Evolutionary conservation across 2,113 vertebrate genomes (phyloP).

Genomic region (Rhagologus leucostigma): DNA sequence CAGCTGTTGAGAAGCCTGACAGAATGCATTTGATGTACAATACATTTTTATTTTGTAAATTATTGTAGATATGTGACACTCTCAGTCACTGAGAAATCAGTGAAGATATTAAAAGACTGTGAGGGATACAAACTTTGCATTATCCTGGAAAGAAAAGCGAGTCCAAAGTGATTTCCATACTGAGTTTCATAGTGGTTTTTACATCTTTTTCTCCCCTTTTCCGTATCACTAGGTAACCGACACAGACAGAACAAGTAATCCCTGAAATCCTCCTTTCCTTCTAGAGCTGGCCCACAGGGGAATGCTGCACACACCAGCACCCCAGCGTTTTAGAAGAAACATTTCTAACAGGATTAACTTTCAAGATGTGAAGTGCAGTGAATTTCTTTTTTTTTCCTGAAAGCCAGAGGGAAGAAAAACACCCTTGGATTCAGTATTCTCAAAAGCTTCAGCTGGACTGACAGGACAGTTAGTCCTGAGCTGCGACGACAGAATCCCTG

Average conservation of each 20-base stretch:
- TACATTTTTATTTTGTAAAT: background rate
- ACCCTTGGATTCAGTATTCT: background rate
- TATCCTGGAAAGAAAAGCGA: background rate
- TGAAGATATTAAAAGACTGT: background rate
- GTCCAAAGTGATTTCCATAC: background rate
- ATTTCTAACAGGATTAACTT: background rate
- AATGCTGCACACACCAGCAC: background rate
- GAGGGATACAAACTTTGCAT: background rate
- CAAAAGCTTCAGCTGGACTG: background rate
- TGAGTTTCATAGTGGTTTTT: background rate
- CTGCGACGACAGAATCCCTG: background rate
- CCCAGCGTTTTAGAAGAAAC: background rate
- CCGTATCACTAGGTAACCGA: background rate
- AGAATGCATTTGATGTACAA: background rate
- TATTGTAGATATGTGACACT: background rate
- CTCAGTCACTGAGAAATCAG: background rate
- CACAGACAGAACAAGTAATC: background rate
- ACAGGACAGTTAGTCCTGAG: background rate
- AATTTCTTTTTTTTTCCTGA: background rate
- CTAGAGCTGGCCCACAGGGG: background rate
- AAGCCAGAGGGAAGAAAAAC: background rate
- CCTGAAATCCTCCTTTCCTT: background rate
- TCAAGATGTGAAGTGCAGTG: background rate
- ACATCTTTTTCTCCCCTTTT: background rate
- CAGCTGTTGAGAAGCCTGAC: background rate